Evolutionary conservation across 2,797 vertebrate species (phyloP).

Genomic region (Alca torda): DNA sequence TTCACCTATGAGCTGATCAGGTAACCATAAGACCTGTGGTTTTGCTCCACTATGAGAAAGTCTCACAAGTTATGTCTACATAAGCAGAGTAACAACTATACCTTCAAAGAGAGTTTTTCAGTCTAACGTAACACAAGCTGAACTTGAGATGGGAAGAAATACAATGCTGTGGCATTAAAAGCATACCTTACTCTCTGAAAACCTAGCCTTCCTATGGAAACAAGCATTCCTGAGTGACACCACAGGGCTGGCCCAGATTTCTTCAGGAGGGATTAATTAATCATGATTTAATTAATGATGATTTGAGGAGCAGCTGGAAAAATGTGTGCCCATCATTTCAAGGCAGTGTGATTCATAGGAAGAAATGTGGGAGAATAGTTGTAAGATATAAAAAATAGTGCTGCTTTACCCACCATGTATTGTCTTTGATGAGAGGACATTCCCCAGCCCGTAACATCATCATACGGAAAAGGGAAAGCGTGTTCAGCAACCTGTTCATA

Average conservation of each 20-base stretch:
- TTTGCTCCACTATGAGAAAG: not conserved
- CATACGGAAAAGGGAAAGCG: not conserved
- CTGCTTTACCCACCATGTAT: not conserved
- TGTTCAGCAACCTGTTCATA: not conserved
- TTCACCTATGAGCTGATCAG: not conserved
- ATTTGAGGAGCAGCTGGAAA: not conserved
- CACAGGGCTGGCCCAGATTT: not conserved
- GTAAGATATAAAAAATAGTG: not conserved
- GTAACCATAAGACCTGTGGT: rapidly evolving
- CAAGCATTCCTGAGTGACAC: not conserved
- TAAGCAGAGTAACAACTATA: not conserved
- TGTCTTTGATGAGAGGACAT: not conserved
- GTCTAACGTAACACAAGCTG: not conserved
- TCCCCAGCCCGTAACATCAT: rapidly evolving
- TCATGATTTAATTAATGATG: not conserved
- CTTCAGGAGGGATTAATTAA: not conserved
- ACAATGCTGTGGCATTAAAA: not conserved
- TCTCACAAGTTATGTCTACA: rapidly evolving
- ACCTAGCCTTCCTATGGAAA: not conserved
- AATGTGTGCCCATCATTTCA: not conserved
- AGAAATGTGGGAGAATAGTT: not conserved
- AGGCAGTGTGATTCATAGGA: not conserved
- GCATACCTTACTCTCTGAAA: not conserved
- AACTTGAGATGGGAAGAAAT: not conserved
- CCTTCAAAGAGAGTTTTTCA: not conserved